Evolutionary conservation across 2,888 invertebrate species (phyloP).

Genomic region (Allacma fusca): DNA sequence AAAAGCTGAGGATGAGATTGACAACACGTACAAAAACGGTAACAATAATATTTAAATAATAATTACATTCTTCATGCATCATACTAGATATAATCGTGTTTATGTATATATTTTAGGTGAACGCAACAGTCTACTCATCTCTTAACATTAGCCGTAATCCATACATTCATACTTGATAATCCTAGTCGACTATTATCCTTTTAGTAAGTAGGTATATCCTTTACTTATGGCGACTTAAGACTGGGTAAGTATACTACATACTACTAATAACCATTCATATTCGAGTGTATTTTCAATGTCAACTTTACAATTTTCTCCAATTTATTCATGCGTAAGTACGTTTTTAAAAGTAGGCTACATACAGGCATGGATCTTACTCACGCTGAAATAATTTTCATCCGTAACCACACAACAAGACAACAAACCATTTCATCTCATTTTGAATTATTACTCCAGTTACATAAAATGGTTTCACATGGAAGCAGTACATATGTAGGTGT

Average conservation of each 20-base stretch:
- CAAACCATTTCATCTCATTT: too few relatives aligned
- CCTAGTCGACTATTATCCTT: neutral
- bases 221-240: conserved; percentile 2
- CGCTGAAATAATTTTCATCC: too few relatives aligned
- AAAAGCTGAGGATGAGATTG: neutral
- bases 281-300: conserved; percentile 5
- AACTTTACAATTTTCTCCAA: neutral
- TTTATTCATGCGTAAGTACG: too few relatives aligned
- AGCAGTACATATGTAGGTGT: too few relatives aligned
- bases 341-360: too few relatives aligned
- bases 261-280: neutral
- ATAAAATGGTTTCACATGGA: too few relatives aligned
- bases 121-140: conserved; percentile 29
- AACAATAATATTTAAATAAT: conserved; percentile 12
- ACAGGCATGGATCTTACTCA: too few relatives aligned
- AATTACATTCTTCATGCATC: conserved; percentile 1
- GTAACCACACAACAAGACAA: too few relatives aligned
- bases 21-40: conserved; percentile 14
- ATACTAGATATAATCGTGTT: neutral
- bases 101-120: neutral
- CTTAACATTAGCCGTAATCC: neutral
- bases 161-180: neutral
- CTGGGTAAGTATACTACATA: neutral
- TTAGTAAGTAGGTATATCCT: neutral
- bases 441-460: too few relatives aligned